Percentiles rank a stretch among this genome's conserved stretches.
phyloP scores from a whole-genome alignment of 2,888 invertebrate genomes.

The Synergus japonicus region DNA sequence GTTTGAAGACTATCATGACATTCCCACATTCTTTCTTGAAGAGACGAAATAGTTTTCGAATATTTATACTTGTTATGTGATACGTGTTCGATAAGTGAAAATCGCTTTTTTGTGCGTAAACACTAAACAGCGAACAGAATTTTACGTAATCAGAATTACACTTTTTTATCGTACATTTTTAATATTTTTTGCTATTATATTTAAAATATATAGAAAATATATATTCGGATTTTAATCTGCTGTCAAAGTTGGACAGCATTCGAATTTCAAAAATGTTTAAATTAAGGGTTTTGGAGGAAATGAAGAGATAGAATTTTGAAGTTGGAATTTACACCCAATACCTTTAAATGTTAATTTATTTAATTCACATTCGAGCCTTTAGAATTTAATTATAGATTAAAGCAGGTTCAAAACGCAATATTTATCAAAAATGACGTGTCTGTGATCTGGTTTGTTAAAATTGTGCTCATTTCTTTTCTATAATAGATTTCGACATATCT shows the following conservation, averaged over 20 bases:
- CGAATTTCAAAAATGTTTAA: no score
- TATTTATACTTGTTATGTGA: constrained; percentile 5
- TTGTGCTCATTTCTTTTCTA: neutral
- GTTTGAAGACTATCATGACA: constrained; percentile 28
- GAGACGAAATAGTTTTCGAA: constrained; percentile 6
- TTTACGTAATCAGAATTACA: neutral
- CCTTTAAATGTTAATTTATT: neutral
- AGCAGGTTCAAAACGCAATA: constrained; percentile 2
- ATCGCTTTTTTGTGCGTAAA: neutral
- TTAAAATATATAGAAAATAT: neutral
- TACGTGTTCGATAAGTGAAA: neutral
- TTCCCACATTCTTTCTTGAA: constrained; percentile 17
- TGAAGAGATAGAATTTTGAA: no score
- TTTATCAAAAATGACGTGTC: constrained; percentile 14
- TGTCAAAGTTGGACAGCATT: neutral
- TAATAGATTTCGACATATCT: constrained; percentile 7
- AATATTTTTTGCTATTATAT: no score
- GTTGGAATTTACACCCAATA: neutral
- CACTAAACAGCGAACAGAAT: neutral
- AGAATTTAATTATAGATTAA: neutral
- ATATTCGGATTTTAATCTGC: neutral
- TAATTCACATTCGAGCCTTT: neutral
- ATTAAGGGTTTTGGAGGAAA: no score
- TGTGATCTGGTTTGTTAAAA: constrained; percentile 27
- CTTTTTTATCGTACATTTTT: no score